These are phyloP conservation scores for Lasioglossum vierecki DNA, from an alignment of 2,888 invertebrate genomes.

Conservation along the genomic window DNA sequence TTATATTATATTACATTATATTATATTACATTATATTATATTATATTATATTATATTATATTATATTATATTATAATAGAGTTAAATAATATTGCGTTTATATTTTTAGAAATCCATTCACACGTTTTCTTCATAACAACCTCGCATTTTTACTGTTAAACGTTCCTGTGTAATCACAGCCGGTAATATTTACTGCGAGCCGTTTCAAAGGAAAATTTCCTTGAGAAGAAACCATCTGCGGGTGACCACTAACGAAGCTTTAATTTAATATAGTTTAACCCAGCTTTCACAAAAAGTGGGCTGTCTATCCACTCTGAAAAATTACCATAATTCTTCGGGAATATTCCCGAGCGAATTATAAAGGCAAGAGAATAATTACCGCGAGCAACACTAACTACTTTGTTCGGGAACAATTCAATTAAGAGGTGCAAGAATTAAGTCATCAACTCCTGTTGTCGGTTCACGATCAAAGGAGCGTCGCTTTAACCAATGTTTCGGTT, in stretches of 20 bases:
- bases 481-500: not conserved
- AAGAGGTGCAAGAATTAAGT: not conserved
- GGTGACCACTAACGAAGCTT: not conserved
- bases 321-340: not conserved
- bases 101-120: too few species aligned
- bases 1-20: too few species aligned
- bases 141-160: not conserved
- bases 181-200: not conserved
- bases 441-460: not conserved
- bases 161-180: not conserved
- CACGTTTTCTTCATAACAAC: too few species aligned
- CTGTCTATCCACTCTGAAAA: not conserved
- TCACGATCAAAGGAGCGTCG: not conserved
- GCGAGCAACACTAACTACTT: not conserved
- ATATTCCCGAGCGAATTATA: not conserved
- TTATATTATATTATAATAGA: too few species aligned
- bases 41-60: too few species aligned
- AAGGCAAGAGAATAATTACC: not conserved
- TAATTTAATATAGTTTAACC: not conserved
- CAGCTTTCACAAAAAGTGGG: not conserved
- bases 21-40: too few species aligned
- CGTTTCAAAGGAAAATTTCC: not conserved
- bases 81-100: too few species aligned
- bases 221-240: not conserved
- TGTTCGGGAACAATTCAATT: not conserved